These are phyloP conservation scores for Halictus ligatus DNA, from an alignment of 2,888 invertebrate genomes.

Conservation along the genomic window DNA sequence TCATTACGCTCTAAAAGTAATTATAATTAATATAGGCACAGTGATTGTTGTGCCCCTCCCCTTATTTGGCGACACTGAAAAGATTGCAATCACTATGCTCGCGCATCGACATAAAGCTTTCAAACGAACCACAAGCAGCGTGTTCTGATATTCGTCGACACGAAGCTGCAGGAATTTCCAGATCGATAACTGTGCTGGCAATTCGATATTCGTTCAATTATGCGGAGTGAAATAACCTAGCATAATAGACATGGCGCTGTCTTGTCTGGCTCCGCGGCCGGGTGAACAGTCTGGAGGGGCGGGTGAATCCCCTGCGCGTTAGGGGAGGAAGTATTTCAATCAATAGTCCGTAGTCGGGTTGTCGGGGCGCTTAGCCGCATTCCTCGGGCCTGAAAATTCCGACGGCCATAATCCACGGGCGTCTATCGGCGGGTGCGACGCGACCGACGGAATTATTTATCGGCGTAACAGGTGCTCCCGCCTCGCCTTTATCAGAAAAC, in stretches of 20 bases:
- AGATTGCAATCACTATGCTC: no score
- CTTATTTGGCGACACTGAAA: no score
- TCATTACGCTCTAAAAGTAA: no score
- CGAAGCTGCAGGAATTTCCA: background rate
- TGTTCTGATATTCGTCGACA: background rate
- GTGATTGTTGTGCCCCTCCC: no score
- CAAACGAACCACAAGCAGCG: no score
- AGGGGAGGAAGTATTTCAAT: constrained; percentile 62
- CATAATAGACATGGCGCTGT: background rate
- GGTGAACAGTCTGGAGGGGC: constrained; percentile 4
- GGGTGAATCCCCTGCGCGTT: constrained; percentile 43
- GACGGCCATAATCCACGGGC: constrained; percentile 42
- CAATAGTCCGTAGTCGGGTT: constrained; percentile 64
- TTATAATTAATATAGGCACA: no score
- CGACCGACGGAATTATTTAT: constrained; percentile 54
- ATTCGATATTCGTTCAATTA: no score
- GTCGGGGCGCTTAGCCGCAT: constrained; percentile 65
- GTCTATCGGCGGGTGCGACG: constrained; percentile 13
- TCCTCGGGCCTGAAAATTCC: constrained; percentile 60
- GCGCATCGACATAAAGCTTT: no score
- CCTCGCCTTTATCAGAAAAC: constrained; percentile 55
- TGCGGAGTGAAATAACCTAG: background rate
- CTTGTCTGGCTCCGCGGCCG: background rate
- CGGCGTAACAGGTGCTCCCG: constrained; percentile 65
- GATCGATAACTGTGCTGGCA: background rate